Percentiles rank a stretch among this genome's conserved stretches.
These are phyloP conservation scores for Standfussiana lucernea DNA, from an alignment of 2,888 invertebrate species.

Conservation along the genomic window DNA sequence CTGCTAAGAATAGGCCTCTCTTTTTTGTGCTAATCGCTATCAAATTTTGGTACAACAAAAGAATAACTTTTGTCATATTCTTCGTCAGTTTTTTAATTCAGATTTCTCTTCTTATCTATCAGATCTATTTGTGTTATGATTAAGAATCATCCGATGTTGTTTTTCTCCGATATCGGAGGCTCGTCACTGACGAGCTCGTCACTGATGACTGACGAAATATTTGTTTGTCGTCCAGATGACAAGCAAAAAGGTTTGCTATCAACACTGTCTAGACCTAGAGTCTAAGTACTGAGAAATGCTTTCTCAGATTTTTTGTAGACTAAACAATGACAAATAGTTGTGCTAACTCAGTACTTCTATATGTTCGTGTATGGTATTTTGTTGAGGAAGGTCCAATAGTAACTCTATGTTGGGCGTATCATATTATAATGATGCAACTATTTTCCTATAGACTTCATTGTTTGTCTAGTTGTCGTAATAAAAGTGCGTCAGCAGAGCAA, in stretches of 20 bases:
- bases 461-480: not conserved
- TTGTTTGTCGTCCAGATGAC: not conserved
- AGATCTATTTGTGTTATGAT: not conserved
- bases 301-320: constrained; percentile 58
- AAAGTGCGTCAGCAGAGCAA: not conserved
- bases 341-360: constrained; percentile 6
- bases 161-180: not conserved
- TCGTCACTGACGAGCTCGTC: not conserved
- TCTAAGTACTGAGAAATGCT: constrained; percentile 29
- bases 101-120: not conserved
- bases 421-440: not conserved
- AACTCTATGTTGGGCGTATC: not conserved
- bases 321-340: constrained; percentile 72
- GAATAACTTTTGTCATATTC: no score
- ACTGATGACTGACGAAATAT: not conserved
- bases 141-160: not conserved
- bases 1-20: not conserved
- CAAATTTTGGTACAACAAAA: no score
- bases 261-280: constrained; percentile 18
- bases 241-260: not conserved
- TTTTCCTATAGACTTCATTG: not conserved
- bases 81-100: not conserved
- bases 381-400: constrained; percentile 23
- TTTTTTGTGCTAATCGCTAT: no score
- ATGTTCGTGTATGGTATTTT: constrained; percentile 15